Evolutionary conservation across 2,113 vertebrate genomes (phyloP).

Genomic region (Atractosteus spatula): DNA sequence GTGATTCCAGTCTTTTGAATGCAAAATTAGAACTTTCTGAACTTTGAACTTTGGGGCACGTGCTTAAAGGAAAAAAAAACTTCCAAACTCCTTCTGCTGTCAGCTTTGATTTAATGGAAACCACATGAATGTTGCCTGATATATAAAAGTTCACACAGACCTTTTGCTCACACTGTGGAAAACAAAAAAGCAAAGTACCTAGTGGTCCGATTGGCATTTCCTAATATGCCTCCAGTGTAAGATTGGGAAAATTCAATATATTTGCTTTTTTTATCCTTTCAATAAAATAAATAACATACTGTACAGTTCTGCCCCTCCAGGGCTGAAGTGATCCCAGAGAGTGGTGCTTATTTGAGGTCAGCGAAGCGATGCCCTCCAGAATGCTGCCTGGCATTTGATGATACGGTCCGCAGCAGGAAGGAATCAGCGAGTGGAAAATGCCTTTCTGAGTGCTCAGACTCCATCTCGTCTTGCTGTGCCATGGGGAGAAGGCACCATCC

Average conservation of each 20-base stretch:
- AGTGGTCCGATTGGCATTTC: constrained; percentile 60
- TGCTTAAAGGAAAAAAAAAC: constrained; percentile 11
- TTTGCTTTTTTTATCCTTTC: constrained; percentile 30
- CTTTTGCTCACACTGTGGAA: constrained; percentile 48
- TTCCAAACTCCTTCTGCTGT: constrained; percentile 34
- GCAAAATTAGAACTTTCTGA: no score
- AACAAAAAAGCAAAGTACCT: constrained; percentile 40
- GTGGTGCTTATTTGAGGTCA: background rate
- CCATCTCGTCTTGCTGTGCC: background rate
- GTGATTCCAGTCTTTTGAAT: no score
- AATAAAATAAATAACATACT: constrained; percentile 26
- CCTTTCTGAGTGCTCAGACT: constrained; percentile 4
- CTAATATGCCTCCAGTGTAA: constrained; percentile 30
- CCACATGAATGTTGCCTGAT: constrained; percentile 59
- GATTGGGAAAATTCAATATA: constrained; percentile 40
- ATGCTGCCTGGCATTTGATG: background rate
- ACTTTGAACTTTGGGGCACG: no score
- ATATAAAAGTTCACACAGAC: constrained; percentile 44
- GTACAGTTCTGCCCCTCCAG: constrained; percentile 27
- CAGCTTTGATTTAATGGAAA: constrained; percentile 63
- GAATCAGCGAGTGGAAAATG: constrained; percentile 8
- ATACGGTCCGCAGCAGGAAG: background rate
- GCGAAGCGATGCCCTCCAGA: background rate
- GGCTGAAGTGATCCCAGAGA: constrained; percentile 20
- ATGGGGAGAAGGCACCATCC: background rate